Conservation (phyloP, 2,888 invertebrate species). For the Ctena decussata region DNA sequence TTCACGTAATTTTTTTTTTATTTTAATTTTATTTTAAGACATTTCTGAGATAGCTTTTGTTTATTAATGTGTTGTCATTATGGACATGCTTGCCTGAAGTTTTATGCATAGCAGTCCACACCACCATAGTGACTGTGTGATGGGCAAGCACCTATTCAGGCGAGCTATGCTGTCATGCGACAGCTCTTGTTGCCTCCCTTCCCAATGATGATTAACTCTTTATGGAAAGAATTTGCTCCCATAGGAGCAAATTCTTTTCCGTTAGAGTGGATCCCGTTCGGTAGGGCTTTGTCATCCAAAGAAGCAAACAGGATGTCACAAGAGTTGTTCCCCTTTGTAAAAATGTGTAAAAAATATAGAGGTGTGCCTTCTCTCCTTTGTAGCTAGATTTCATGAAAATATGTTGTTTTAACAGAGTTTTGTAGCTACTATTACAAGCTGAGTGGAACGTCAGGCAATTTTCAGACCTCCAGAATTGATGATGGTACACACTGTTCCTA, state of each 20-base stretch:
- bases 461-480: background rate
- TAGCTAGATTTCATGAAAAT: background rate
- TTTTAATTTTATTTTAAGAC: no score
- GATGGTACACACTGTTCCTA: background rate
- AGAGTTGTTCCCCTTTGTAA: background rate
- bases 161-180: no score
- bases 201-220: background rate
- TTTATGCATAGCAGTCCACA: no score
- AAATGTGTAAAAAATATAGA: background rate
- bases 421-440: slow-evolving; percentile 5
- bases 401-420: slow-evolving; percentile 4
- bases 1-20: no score
- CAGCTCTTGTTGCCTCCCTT: no score
- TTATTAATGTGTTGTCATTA: no score
- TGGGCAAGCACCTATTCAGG: no score
- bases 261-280: background rate
- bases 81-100: no score
- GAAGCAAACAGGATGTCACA: background rate
- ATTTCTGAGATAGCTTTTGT: no score
- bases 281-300: no score
- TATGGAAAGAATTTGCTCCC: background rate
- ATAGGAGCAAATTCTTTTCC: background rate
- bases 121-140: no score
- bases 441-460: background rate
- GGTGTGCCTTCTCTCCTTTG: background rate